These are phyloP conservation scores for Steatornis caripensis DNA, from an alignment of 2,113 vertebrate species.

Conservation along the genomic window DNA sequence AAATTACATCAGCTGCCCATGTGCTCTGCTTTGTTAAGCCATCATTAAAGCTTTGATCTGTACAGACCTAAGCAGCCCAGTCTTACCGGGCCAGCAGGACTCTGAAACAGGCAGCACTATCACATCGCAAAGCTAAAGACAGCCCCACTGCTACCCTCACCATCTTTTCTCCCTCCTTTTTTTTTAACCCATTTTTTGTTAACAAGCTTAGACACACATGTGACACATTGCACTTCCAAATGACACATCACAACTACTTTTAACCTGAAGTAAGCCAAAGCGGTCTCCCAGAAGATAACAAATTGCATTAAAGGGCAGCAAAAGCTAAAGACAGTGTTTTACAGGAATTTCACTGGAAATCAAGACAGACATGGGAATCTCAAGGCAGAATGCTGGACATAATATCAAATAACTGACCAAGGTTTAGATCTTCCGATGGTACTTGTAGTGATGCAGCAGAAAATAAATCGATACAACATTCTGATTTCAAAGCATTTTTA, in stretches of 20 bases:
- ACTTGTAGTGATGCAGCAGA: not conserved
- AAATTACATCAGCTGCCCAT: not conserved
- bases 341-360: not conserved
- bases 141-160: not conserved
- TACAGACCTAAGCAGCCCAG: not conserved
- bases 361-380: not conserved
- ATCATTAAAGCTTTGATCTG: not conserved
- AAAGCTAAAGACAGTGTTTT: not conserved
- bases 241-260: not conserved
- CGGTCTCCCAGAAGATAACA: not conserved
- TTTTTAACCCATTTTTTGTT: not conserved
- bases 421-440: not conserved
- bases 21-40: not conserved
- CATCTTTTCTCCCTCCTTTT: rapidly evolving
- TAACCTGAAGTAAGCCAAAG: not conserved
- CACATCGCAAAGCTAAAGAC: not conserved
- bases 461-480: conserved; percentile 1
- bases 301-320: not conserved
- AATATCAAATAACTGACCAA: not conserved
- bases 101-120: not conserved
- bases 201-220: not conserved
- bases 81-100: not conserved
- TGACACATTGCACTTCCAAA: not conserved
- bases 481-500: not conserved
- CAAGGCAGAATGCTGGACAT: not conserved